Evolutionary conservation across 2,888 invertebrate species (phyloP), one percentile per base, ranked within the genome.

Genomic region (Carabus problematicus): DNA sequence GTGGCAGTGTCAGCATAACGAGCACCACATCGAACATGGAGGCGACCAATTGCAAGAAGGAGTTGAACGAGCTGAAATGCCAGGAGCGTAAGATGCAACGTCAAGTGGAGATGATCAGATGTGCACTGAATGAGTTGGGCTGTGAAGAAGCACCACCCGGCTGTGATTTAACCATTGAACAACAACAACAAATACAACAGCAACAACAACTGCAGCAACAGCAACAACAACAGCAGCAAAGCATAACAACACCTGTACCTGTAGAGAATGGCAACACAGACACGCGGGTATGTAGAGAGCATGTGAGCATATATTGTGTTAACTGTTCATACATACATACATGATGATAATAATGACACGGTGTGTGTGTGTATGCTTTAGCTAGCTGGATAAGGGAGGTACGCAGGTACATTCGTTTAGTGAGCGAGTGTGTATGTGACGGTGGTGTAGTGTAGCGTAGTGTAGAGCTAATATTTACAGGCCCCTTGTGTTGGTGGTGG

Each of bases 71-170:
- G 77, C 82, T 94, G 70, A 88, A 91, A 74, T 94, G 95, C 76
- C 89, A 90, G 72, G 94, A 96, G 79, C 88, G 93, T 71, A 94
- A 93, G 79, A 89, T 93, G 80, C 88, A 90, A 70, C 89, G 89
- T 75, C 91, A 95, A 78, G 88, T 91, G 3, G 94, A 95, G 78
- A 88, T 95, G 80, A 94, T 94, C 73, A 89, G 91, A 76, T 87
- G 89, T 55, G 94, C 94, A n/a, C 82, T 95, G 70, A 93, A 92
- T 70, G 93, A 94, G 81, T 85, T 94, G 39, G 94, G 94, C 67
- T 94, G 94, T 79, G 94, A 94, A 81, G 94, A 94, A 82, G 87
- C 92, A 70, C 94, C 94, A 12, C 90, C 92, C 7, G 94, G 93
- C 61, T 93, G 93, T 79, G 94, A 94, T 81, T 84, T 93, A 8